A percentile compares a stretch with the other conserved stretches of the same genome.
phyloP scores from a whole-genome alignment of 2,888 invertebrate genomes.

The Autographa gamma region DNA sequence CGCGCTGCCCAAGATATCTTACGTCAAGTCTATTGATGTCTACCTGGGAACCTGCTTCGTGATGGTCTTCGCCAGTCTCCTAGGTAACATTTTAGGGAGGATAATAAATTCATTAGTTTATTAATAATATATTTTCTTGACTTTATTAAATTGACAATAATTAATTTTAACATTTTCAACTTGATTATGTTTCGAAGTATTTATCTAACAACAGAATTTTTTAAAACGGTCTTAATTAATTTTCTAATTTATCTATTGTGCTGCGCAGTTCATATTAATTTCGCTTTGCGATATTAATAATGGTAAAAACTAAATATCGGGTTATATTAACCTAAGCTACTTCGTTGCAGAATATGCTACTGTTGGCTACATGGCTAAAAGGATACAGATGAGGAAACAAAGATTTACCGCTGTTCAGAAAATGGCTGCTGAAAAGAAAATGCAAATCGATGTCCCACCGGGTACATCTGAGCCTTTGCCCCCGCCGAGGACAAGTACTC shows the following conservation, averaged over 20 bases:
- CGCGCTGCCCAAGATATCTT: constrained; percentile 98
- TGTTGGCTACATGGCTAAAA: constrained; percentile 99
- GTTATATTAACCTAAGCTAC: constrained; percentile 19
- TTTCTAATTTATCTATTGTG: constrained; percentile 12
- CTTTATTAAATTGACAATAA: too few species aligned
- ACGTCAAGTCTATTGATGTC: constrained; percentile 99
- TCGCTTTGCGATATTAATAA: constrained; percentile 42
- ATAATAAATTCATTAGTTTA: constrained; percentile 27
- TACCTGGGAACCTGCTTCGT: constrained; percentile 99
- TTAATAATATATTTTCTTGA: too few species aligned
- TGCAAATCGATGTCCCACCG: constrained; percentile 93
- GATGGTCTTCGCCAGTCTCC: constrained; percentile 99
- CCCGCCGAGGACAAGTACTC: constrained; percentile 91
- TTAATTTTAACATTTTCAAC: neutral
- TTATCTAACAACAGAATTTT: constrained; percentile 29
- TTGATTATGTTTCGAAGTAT: neutral
- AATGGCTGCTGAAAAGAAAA: constrained; percentile 96
- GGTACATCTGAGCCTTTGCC: constrained; percentile 89
- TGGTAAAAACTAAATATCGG: constrained; percentile 3
- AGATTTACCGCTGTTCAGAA: constrained; percentile 96
- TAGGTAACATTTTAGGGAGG: constrained; percentile 90
- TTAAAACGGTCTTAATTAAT: constrained; percentile 6
- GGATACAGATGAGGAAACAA: constrained; percentile 98
- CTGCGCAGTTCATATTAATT: constrained; percentile 25
- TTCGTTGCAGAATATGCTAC: constrained; percentile 96